These are phyloP conservation scores for Cydia fagiglandana DNA, from an alignment of 1,140 invertebrate genomes.

Conservation along the genomic window DNA sequence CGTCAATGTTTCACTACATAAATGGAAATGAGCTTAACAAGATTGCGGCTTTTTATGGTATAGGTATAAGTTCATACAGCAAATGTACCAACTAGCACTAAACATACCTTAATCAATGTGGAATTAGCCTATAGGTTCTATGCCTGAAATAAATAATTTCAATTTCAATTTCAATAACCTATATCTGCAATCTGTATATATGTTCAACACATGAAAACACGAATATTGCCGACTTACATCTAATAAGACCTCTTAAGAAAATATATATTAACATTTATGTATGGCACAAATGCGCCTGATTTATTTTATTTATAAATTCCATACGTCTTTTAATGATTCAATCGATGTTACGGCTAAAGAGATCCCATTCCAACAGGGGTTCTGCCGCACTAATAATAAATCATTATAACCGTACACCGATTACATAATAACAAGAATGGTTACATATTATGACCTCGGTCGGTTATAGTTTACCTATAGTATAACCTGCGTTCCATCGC, in stretches of 20 bases:
- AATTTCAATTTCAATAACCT: too few relatives aligned
- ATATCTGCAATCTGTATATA: too few relatives aligned
- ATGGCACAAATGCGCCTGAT: too few relatives aligned
- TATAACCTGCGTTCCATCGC: too few relatives aligned
- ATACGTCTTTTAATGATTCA: not conserved
- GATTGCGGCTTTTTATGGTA: not conserved
- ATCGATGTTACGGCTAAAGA: not conserved
- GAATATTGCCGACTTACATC: too few relatives aligned
- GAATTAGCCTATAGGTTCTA: too few relatives aligned
- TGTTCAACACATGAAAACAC: too few relatives aligned
- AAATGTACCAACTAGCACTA: not conserved
- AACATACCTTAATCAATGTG: too few relatives aligned
- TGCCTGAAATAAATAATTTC: too few relatives aligned
- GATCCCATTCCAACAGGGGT: not conserved
- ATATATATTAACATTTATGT: too few relatives aligned
- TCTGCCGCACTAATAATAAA: not conserved
- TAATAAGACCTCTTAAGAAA: too few relatives aligned
- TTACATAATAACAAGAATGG: not conserved
- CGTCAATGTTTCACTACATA: not conserved
- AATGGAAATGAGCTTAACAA: not conserved
- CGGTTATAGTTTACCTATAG: not conserved
- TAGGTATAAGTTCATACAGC: not conserved
- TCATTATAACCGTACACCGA: not conserved
- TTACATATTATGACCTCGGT: not conserved
- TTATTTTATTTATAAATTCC: not conserved